Evolutionary conservation across 2,797 vertebrate genomes (phyloP), one percentile per base, ranked within the genome.

Genomic region (Octomys mimax): DNA sequence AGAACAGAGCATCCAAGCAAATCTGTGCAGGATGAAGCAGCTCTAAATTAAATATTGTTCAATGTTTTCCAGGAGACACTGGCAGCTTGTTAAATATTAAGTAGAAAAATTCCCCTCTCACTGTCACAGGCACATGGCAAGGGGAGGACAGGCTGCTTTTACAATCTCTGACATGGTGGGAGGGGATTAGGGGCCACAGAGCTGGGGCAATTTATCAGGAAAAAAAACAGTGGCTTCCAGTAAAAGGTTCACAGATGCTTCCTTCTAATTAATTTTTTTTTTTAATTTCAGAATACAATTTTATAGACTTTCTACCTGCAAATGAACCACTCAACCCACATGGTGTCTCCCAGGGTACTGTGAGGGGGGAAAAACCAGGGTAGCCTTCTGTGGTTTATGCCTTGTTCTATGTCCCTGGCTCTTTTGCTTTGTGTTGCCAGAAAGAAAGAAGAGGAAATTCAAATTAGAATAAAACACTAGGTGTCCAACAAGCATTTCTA

Each of bases 181-280:
- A 66, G 6, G 68, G 83, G 88, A 75, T 93, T 92, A 97, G 90
- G 95, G 97, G 96, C 98, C 96, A 98, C 89, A 0, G 31, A 89
- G 97, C 97, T 95, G 96, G 95, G 89, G 95, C 96, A 95, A 98
- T 95, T 96, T 97, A 97, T 98, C 95, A 97, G 97, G 66, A 84
- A 96, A 87, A 87, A 97, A 86, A 92, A 97, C 18, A 62, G 88
- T 96, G 96, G 90, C 97, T 98, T 98, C 84, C 98, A 97, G 96
- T 0, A 0, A 98, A 98, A 1, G 0, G 92, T 97, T 98, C 97
- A 97, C 98, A 98, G 98, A 98, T 98, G 98, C 95, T 98, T 97
- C 94, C 95, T 98, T 98, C 98, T 98, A 98, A 99, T 99, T 98
- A 98, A 98, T 98, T 89, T 92, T 97, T 97, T 92, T 97, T 97